Evolutionary conservation across 2,888 invertebrate species (phyloP).

Genomic region (Clusia tigrina): DNA sequence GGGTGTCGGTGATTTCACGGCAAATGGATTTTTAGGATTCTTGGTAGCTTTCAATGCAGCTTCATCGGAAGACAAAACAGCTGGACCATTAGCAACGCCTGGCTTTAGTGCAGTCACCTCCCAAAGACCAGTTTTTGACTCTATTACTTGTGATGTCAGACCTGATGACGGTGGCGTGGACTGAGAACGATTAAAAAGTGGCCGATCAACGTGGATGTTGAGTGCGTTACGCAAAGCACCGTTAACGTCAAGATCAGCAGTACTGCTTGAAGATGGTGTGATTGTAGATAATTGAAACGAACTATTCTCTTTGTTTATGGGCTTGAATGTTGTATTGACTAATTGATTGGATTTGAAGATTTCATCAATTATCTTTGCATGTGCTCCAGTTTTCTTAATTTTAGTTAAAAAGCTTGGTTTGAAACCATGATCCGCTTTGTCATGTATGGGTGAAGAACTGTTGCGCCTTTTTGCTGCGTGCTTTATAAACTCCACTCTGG

Average conservation of each 20-base stretch:
- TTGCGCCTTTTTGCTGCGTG: conserved; percentile 49
- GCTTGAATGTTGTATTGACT: conserved; percentile 29
- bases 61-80: conserved; percentile 25
- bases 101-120: conserved; percentile 54
- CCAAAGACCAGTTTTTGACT: conserved; percentile 62
- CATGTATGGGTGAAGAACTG: conserved; percentile 41
- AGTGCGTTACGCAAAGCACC: conserved; percentile 15
- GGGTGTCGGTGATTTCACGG: conserved; percentile 38
- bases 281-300: conserved; percentile 38
- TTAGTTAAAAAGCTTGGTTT: conserved; percentile 28
- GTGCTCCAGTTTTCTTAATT: conserved; percentile 35
- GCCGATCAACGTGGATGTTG: conserved; percentile 14
- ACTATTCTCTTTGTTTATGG: conserved; percentile 37
- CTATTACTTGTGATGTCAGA: too few species aligned
- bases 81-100: conserved; percentile 26
- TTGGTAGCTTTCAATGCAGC: conserved; percentile 38
- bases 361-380: conserved; percentile 57
- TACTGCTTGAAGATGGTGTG: too few species aligned
- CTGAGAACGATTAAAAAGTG: conserved; percentile 40
- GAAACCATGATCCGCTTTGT: conserved; percentile 32
- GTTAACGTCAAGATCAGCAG: conserved; percentile 18
- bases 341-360: conserved; percentile 46
- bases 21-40: conserved; percentile 58
- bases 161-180: conserved; percentile 60
- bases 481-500: conserved; percentile 24